Evolutionary conservation across 2,888 invertebrate genomes (phyloP).

Genomic region (Zootermopsis nevadensis): DNA sequence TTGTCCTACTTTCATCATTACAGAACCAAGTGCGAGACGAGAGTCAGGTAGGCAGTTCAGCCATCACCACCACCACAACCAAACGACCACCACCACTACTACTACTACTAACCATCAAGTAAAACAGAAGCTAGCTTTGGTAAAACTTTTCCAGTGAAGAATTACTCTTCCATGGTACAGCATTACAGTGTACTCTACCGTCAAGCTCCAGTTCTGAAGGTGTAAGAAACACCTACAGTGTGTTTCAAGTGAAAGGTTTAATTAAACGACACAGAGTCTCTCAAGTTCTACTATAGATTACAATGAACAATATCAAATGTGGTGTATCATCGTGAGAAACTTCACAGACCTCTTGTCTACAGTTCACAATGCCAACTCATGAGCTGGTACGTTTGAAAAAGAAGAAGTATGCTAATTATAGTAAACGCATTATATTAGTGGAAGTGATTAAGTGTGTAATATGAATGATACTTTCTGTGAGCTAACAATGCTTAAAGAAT

Average conservation of each 20-base stretch:
- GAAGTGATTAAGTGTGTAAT: no score
- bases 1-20: slow-evolving; percentile 19
- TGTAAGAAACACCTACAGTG: background rate
- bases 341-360: no score
- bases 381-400: background rate
- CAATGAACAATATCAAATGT: no score
- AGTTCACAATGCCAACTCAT: no score
- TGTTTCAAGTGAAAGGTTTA: background rate
- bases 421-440: no score
- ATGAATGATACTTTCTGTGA: no score
- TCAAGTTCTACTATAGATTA: background rate
- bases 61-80: background rate
- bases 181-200: background rate
- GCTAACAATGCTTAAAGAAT: no score
- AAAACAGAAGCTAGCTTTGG: background rate
- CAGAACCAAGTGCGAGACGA: background rate
- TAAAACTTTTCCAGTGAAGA: background rate
- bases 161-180: background rate
- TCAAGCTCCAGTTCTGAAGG: background rate
- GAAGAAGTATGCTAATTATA: no score
- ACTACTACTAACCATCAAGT: slow-evolving; percentile 6
- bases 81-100: background rate
- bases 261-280: background rate
- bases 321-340: no score
- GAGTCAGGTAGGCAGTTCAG: background rate